Percentiles rank a stretch among this genome's conserved stretches.
phyloP scores from a whole-genome alignment of 1,140 invertebrate genomes.

The Drosophila asahinai region DNA sequence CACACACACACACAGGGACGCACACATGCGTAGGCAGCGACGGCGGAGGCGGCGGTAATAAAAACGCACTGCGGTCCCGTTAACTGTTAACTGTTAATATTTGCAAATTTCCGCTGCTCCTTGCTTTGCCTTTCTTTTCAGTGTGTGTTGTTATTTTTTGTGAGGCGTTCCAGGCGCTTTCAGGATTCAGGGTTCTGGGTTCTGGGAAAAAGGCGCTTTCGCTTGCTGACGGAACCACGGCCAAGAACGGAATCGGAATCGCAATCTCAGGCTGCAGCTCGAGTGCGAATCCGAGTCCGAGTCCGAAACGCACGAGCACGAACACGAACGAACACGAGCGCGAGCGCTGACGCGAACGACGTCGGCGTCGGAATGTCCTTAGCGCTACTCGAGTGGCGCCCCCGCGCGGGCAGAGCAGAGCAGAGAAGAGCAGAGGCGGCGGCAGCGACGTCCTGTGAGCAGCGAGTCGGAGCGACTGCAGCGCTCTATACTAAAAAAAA shows the following conservation, averaged over 20 bases:
- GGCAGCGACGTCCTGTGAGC: conserved; percentile 55
- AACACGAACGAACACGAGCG: conserved; percentile 5
- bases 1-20: neutral
- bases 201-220: conserved; percentile 36
- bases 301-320: conserved; percentile 23
- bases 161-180: conserved; percentile 23
- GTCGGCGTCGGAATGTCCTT: conserved; percentile 65
- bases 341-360: conserved; percentile 6
- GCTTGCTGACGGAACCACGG: conserved; percentile 36
- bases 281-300: conserved; percentile 32
- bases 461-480: conserved; percentile 42
- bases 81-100: conserved; percentile 35
- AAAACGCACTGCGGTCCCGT: conserved; percentile 48
- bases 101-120: conserved; percentile 33
- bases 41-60: conserved; percentile 43
- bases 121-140: neutral
- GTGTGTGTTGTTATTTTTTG: conserved; percentile 7
- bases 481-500: conserved; percentile 36
- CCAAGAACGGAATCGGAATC: conserved; percentile 42
- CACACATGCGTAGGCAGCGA: conserved; percentile 27
- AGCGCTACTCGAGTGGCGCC: conserved; percentile 45
- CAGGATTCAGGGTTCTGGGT: conserved; percentile 13
- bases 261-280: conserved; percentile 38
- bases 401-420: conserved; percentile 40
- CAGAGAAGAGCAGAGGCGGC: conserved; percentile 39